Conservation (phyloP, 2,113 vertebrate genomes). For the Brachionichthys hirsutus region DNA sequence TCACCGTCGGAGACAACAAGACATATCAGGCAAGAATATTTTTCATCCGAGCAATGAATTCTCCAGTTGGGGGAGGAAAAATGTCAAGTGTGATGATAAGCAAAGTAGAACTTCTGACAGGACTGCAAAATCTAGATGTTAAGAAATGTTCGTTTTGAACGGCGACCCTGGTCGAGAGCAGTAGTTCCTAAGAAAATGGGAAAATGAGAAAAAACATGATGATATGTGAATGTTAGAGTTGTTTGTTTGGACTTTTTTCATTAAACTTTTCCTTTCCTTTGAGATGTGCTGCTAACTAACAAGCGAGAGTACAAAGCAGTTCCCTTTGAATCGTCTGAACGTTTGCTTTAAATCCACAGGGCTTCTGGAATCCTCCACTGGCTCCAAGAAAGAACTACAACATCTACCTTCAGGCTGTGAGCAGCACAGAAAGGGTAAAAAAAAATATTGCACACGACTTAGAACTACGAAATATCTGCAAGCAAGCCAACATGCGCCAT, state of each 20-base stretch:
- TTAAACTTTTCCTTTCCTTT: not conserved
- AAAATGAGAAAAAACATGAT: not conserved
- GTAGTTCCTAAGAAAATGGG: not conserved
- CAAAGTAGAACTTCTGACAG: not conserved
- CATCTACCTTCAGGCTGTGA: constrained; percentile 98
- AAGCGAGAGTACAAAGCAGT: not conserved
- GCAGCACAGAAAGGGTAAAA: constrained; percentile 94
- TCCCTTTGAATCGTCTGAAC: not conserved
- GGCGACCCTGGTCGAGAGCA: not conserved
- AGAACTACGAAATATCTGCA: not conserved
- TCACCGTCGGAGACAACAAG: constrained; percentile 97
- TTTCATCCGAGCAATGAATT: constrained; percentile 14
- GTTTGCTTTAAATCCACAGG: constrained; percentile 57
- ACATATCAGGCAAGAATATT: constrained; percentile 82
- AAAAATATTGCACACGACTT: not conserved
- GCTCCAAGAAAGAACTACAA: constrained; percentile 97
- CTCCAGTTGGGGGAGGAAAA: not conserved
- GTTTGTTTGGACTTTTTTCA: too few species aligned
- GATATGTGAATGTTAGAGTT: too few species aligned
- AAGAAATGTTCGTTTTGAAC: not conserved
- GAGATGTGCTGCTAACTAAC: not conserved
- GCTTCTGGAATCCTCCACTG: constrained; percentile 95
- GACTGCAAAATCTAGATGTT: not conserved
- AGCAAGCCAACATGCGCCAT: not conserved
- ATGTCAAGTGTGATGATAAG: constrained; percentile 6